Conservation (phyloP, 2,113 vertebrate species). For the Columba janthina region DNA sequence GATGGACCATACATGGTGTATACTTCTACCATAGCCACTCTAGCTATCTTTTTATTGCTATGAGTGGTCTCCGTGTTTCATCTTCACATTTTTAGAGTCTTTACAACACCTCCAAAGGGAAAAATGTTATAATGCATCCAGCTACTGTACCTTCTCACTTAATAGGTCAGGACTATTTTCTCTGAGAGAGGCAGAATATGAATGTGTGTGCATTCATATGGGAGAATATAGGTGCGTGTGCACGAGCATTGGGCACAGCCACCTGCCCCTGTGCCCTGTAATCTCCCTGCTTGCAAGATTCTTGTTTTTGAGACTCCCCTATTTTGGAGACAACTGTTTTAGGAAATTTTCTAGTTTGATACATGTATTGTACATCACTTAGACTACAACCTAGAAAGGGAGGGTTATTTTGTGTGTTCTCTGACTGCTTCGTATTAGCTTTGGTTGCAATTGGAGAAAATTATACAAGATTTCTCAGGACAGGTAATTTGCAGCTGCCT, state of each 20-base stretch:
- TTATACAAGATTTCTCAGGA: neutral
- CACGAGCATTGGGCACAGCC: accelerated
- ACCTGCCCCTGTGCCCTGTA: neutral
- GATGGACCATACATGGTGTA: neutral
- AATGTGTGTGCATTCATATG: too few relatives aligned
- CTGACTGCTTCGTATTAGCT: neutral
- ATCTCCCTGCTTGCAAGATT: neutral
- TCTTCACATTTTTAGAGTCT: neutral
- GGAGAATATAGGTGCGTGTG: accelerated
- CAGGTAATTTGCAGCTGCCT: neutral
- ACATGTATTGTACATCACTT: neutral
- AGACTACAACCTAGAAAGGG: neutral
- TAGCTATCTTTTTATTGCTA: neutral
- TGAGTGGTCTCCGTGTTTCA: neutral
- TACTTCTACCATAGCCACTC: neutral
- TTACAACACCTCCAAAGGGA: neutral
- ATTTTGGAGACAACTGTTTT: neutral
- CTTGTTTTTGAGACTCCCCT: neutral
- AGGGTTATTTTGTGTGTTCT: neutral
- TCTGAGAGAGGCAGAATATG: neutral
- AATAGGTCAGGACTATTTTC: neutral
- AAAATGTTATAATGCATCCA: neutral
- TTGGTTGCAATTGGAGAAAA: neutral
- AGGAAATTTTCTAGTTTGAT: neutral
- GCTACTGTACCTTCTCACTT: neutral